Conservation (phyloP, 2,797 vertebrate species). For the Cirrhinus molitorella region DNA sequence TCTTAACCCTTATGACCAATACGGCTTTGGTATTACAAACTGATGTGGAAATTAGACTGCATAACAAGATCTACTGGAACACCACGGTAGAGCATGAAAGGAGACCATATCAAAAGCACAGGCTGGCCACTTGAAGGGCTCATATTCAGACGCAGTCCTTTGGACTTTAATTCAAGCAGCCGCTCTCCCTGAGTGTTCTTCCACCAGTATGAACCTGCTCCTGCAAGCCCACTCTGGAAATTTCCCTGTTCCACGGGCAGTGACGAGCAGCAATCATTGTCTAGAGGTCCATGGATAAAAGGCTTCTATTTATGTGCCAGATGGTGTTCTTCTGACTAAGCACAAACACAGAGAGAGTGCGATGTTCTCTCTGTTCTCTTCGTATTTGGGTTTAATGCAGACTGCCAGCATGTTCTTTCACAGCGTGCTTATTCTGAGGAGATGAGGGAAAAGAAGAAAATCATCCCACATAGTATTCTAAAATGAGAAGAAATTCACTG, state of each 20-base stretch:
- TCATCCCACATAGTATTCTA: not conserved
- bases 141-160: slow-evolving; percentile 11
- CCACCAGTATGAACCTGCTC: slow-evolving; percentile 44
- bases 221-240: slow-evolving; percentile 40
- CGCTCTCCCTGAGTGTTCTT: slow-evolving; percentile 19
- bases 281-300: slow-evolving; percentile 59
- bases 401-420: slow-evolving; percentile 17
- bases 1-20: not conserved
- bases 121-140: slow-evolving; percentile 12
- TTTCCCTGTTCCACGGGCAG: slow-evolving; percentile 26
- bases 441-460: slow-evolving; percentile 13
- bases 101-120: slow-evolving; percentile 41
- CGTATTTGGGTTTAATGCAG: slow-evolving; percentile 34
- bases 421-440: slow-evolving; percentile 4
- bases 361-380: slow-evolving; percentile 55
- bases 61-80: slow-evolving; percentile 2
- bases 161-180: slow-evolving; percentile 46
- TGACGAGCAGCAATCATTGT: slow-evolving; percentile 48
- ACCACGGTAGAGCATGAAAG: slow-evolving; percentile 18
- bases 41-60: not conserved
- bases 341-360: slow-evolving; percentile 52
- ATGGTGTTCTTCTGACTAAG: slow-evolving; percentile 58
- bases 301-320: slow-evolving; percentile 61
- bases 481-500: not conserved
- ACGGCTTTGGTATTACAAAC: not conserved